A percentile compares a stretch with the other conserved stretches of the same genome.
These are phyloP conservation scores for Panthera uncia DNA, from an alignment of 2,113 vertebrate species.

Conservation along the genomic window DNA sequence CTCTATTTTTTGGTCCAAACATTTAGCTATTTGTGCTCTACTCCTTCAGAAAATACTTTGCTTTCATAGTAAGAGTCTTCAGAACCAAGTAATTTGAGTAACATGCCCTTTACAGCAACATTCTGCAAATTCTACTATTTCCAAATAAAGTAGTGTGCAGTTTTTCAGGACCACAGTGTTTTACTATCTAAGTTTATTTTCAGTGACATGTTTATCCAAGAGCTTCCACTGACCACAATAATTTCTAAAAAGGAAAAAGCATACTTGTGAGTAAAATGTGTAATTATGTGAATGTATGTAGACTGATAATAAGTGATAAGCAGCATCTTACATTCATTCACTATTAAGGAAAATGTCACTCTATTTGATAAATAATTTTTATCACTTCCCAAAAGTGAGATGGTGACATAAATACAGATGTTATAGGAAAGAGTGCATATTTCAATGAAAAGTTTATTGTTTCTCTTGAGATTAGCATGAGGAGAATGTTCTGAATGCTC, in stretches of 20 bases:
- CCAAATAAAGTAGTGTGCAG: constrained; percentile 69
- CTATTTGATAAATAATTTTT: constrained; percentile 41
- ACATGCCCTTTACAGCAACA: constrained; percentile 57
- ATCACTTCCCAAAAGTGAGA: constrained; percentile 31
- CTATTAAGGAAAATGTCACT: background rate
- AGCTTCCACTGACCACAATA: constrained; percentile 37
- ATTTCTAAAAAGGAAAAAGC: background rate
- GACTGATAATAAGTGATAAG: background rate
- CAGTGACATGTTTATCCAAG: constrained; percentile 65
- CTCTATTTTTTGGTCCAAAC: constrained; percentile 69
- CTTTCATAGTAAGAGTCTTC: constrained; percentile 71
- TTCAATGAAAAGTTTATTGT: background rate
- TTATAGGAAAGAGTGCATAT: background rate
- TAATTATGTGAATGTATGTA: constrained; percentile 14
- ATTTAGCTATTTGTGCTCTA: constrained; percentile 61
- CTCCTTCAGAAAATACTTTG: constrained; percentile 72
- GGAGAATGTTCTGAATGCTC: constrained; percentile 55
- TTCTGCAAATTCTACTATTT: constrained; percentile 73
- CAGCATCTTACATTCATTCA: background rate
- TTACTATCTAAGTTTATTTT: constrained; percentile 68
- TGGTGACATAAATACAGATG: background rate
- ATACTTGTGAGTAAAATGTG: background rate
- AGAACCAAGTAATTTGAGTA: constrained; percentile 62
- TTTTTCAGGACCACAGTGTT: constrained; percentile 57
- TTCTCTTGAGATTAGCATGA: constrained; percentile 54